These are phyloP conservation scores for Pomatorhinus ruficollis DNA, from an alignment of 2,113 vertebrate species.

Conservation along the genomic window DNA sequence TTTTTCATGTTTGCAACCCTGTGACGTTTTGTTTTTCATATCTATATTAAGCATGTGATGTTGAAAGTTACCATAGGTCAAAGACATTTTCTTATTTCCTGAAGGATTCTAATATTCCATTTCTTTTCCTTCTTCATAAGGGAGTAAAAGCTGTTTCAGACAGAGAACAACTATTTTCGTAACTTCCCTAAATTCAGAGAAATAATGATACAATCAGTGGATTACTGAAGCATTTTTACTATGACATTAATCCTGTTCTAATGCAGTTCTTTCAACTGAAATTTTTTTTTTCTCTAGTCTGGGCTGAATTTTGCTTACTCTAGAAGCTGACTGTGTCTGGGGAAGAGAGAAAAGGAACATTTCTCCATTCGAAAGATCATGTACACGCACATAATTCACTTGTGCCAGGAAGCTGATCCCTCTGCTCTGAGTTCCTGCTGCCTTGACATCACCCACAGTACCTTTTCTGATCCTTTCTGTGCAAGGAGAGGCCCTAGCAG, in stretches of 20 bases:
- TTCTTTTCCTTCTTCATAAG: background rate
- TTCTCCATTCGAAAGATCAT: background rate
- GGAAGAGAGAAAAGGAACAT: background rate
- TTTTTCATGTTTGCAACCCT: slow-evolving; percentile 14
- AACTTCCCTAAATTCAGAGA: background rate
- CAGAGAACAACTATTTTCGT: background rate
- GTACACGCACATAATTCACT: background rate
- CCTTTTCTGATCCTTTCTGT: background rate
- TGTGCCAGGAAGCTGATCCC: background rate
- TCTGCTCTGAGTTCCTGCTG: background rate
- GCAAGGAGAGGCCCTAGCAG: background rate
- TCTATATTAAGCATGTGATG: background rate
- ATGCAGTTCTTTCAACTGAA: background rate
- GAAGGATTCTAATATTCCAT: background rate
- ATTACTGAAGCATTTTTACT: background rate
- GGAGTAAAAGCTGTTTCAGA: background rate
- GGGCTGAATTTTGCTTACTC: background rate
- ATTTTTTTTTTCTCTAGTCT: background rate
- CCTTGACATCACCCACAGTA: background rate
- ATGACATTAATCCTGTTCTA: background rate
- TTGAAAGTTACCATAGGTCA: background rate
- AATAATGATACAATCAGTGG: background rate
- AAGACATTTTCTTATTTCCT: background rate
- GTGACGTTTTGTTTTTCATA: background rate
- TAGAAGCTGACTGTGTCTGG: background rate